Conservation (phyloP, 1,140 invertebrate genomes). For the Ooceraea biroi region DNA sequence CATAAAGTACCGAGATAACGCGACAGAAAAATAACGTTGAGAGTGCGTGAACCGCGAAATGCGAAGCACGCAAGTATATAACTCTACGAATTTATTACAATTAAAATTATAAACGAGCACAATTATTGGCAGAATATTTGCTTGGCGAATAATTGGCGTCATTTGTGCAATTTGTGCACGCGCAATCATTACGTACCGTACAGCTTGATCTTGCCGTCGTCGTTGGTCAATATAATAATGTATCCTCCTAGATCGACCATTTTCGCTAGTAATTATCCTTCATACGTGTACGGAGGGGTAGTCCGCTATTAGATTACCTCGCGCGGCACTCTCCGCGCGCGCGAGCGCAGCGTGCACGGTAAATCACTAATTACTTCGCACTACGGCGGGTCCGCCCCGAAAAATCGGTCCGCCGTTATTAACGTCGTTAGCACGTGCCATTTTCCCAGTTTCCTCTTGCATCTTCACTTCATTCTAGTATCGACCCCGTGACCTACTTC, state of each 20-base stretch:
- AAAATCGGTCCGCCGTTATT: slow-evolving; percentile 59
- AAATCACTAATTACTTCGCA: slow-evolving; percentile 60
- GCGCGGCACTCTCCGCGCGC: slow-evolving; percentile 37
- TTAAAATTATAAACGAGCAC: neutral
- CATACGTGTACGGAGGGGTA: slow-evolving; percentile 43
- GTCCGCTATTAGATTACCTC: slow-evolving; percentile 59
- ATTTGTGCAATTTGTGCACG: neutral
- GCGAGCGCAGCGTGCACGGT: slow-evolving; percentile 39
- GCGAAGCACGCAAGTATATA: neutral
- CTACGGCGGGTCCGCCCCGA: slow-evolving; percentile 58
- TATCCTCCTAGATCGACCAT: slow-evolving; percentile 98
- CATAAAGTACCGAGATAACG: neutral
- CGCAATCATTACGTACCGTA: slow-evolving; percentile 91
- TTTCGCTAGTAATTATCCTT: slow-evolving; percentile 74
- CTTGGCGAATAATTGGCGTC: neutral
- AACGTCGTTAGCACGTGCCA: slow-evolving; percentile 68
- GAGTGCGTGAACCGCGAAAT: neutral
- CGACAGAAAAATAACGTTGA: neutral
- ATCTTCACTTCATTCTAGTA: slow-evolving; percentile 66
- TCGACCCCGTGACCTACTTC: slow-evolving; percentile 67
- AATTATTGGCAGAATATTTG: neutral
- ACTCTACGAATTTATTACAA: too few relatives aligned
- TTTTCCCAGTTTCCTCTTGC: slow-evolving; percentile 66
- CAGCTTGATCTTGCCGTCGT: slow-evolving; percentile 97
- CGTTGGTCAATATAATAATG: slow-evolving; percentile 97